Conservation (phyloP, 2,888 invertebrate genomes). For the Psylliodes chrysocephalus region DNA sequence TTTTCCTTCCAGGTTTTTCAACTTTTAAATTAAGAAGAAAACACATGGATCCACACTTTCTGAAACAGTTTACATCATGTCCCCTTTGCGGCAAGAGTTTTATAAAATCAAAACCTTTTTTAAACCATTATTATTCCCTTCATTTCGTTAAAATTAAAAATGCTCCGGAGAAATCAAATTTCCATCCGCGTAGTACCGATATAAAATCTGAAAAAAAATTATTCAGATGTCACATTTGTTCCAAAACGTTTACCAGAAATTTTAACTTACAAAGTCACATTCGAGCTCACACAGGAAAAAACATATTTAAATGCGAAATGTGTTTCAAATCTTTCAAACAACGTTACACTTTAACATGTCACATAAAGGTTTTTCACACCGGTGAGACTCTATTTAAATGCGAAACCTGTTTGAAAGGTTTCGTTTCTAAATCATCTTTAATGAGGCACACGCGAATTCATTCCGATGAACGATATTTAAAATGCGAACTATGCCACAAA, state of each 20-base stretch:
- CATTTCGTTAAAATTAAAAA: not conserved
- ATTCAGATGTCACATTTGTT: not conserved
- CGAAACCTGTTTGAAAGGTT: not conserved
- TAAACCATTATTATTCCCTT: not conserved
- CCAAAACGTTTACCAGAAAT: not conserved
- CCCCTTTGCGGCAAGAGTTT: not conserved
- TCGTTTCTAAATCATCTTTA: not conserved
- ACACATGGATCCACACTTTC: not conserved
- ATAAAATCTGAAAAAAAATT: not conserved
- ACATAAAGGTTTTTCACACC: not conserved
- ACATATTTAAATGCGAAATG: not conserved
- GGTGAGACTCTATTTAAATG: not conserved
- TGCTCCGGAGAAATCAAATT: too few species aligned
- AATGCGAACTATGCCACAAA: conserved; percentile 4
- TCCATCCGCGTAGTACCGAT: too few species aligned
- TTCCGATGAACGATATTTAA: not conserved
- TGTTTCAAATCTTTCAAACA: not conserved
- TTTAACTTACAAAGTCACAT: not conserved
- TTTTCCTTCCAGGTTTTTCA: not conserved
- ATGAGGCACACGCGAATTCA: not conserved
- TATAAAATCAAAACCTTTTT: not conserved
- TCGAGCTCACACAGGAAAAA: not conserved
- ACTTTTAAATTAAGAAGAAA: not conserved
- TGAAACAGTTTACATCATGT: not conserved
- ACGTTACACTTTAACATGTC: not conserved